These are phyloP conservation scores for Neoitamus cyanurus DNA, from an alignment of 2,888 invertebrate species.

Conservation along the genomic window DNA sequence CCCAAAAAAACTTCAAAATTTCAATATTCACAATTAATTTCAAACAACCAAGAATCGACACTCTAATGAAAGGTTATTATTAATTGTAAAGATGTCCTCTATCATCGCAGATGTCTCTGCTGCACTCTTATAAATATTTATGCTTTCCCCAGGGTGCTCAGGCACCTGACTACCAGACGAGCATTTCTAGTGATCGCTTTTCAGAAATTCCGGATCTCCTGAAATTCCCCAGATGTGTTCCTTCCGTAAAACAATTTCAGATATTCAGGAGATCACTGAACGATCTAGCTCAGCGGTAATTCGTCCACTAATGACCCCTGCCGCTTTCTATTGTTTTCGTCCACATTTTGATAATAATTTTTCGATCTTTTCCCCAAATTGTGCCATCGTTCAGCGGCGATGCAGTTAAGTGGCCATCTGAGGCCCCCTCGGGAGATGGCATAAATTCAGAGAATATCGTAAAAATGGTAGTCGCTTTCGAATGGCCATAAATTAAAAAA, in stretches of 20 bases:
- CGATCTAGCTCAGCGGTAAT: not conserved
- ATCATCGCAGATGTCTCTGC: not conserved
- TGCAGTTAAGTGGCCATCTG: not conserved
- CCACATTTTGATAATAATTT: not conserved
- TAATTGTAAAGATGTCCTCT: not conserved
- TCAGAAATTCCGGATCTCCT: not conserved
- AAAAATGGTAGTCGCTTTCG: conserved; percentile 12
- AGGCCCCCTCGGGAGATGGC: not conserved
- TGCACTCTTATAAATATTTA: too few species aligned
- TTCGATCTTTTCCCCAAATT: not conserved
- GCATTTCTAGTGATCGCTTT: not conserved
- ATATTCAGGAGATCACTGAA: not conserved
- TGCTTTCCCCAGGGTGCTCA: too few species aligned
- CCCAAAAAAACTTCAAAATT: too few species aligned
- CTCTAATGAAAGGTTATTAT: not conserved
- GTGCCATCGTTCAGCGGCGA: not conserved
- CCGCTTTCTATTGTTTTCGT: not conserved
- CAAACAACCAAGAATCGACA: too few species aligned
- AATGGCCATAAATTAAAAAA: conserved; percentile 18
- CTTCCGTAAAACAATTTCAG: not conserved
- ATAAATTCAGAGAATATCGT: not conserved
- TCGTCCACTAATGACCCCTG: not conserved
- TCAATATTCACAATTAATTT: too few species aligned
- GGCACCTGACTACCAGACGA: not conserved
- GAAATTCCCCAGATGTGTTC: not conserved